A percentile compares a stretch with the other conserved stretches of the same genome.
Conservation (phyloP, 2,797 vertebrate genomes). For the Cryptoprocta ferox region DNA sequence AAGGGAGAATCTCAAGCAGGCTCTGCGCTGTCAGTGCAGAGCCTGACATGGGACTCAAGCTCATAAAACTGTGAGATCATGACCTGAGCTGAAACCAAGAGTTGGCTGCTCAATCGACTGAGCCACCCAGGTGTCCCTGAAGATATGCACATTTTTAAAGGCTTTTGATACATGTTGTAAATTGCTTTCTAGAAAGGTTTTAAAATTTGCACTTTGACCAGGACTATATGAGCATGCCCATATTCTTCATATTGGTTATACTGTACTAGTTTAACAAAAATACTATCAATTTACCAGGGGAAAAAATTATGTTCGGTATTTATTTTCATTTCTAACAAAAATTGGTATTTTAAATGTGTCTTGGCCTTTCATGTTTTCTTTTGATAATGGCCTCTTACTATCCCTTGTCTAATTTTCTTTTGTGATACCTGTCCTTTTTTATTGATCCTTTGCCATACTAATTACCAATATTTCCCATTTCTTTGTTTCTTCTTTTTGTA, state of each 20-base stretch:
- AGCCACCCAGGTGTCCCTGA: background rate
- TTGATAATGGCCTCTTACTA: constrained; percentile 1
- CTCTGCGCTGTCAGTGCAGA: too few relatives aligned
- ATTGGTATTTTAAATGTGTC: constrained; percentile 8
- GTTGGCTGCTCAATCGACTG: too few relatives aligned
- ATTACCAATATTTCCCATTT: constrained; percentile 10
- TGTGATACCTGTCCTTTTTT: background rate
- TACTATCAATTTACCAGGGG: background rate
- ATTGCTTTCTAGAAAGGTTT: background rate
- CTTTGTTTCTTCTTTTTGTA: constrained; percentile 16
- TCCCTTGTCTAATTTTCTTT: constrained; percentile 29
- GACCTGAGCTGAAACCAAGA: too few relatives aligned
- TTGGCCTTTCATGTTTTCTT: background rate
- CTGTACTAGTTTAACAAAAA: background rate
- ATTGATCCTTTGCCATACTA: background rate
- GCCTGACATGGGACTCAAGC: too few relatives aligned
- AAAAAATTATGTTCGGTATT: background rate
- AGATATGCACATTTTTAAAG: background rate
- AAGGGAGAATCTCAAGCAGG: too few relatives aligned
- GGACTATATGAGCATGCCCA: background rate
- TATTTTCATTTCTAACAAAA: constrained; percentile 62
- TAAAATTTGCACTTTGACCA: background rate
- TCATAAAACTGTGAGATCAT: too few relatives aligned
- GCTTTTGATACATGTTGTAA: background rate
- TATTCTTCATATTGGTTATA: constrained; percentile 10